Base-by-base conservation (phyloP, 2,113 vertebrate species). In the Egretta garzetta region DNA sequence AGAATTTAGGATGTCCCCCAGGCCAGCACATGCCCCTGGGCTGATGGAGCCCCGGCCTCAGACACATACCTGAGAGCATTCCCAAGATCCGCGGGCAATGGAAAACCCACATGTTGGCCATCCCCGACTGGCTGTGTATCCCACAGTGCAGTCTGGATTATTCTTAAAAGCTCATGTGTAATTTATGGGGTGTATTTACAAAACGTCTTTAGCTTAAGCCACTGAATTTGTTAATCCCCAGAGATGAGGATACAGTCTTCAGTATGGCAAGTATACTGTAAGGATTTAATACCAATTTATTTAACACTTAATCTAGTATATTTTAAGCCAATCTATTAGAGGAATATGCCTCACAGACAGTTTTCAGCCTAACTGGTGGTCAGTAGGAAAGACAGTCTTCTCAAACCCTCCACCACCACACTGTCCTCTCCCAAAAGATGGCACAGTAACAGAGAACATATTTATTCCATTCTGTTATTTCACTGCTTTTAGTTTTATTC, bases 101-200 rank as follows among this genome's bases (percentile, higher is more conserved):
- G 67, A 95, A 94, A 96, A 96, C 91, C 91, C 95, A 55, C 86
- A 33, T 6, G 32, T 8, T 73, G 88, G 45, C 75, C 76, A 63
- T 70, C 43, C n/a, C 58, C 3, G 3, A 14, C 76, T 41, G 55
- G 41, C 56, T 71, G 43, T 13, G 37, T 33, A 64, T 83, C 88
- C 79, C 92, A 77, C 74, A 52, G 55, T 4, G 8, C 76, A n/a
- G 64, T 3, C 64, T 88, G 88, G 67, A 68, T 23, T 50, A 33
- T 24, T 86, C 92, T 62, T 68, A 43, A 60, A 87, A 67, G 21
- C 41, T 67, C 41, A 3, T 2, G 6, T 67, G 86, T 49, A 68
- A 94, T 94, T 97, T 94, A 93, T 64, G 35, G 86, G 47, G 6
- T 89, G 43, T 93, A 49, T 96, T 96, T 88, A 81, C 80, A 39